These are phyloP conservation scores for Drosophila albomicans DNA, from an alignment of 1,140 invertebrate genomes.

Conservation along the genomic window DNA sequence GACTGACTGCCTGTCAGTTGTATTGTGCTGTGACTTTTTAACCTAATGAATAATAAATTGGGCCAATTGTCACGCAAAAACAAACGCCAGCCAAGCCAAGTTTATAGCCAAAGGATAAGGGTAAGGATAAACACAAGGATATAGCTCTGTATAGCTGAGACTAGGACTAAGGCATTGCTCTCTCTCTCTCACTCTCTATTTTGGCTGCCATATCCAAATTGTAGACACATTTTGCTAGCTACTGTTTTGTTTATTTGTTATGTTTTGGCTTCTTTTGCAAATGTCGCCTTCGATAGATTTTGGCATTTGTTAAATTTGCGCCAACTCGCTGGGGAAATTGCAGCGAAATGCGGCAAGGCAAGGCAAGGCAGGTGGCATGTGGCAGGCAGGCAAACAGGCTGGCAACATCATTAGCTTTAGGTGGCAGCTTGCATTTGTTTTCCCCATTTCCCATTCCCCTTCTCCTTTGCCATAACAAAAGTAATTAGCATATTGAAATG, in stretches of 20 bases:
- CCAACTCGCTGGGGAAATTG: constrained; percentile 74
- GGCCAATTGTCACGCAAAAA: constrained; percentile 81
- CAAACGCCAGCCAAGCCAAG: constrained; percentile 31
- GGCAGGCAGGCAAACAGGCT: too few relatives aligned
- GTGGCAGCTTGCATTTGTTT: constrained; percentile 54
- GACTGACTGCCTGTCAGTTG: constrained; percentile 81
- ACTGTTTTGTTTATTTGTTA: constrained; percentile 3
- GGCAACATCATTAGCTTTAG: constrained; percentile 64
- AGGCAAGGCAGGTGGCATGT: constrained; percentile 14
- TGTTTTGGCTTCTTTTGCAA: constrained; percentile 37
- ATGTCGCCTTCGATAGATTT: constrained; percentile 76
- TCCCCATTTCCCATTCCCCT: not conserved
- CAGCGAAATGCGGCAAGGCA: constrained; percentile 39
- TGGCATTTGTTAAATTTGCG: constrained; percentile 75
- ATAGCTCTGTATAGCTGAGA: not conserved
- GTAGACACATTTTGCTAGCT: constrained; percentile 65
- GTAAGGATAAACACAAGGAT: constrained; percentile 3
- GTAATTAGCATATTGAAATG: constrained; percentile 81
- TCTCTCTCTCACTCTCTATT: too few relatives aligned
- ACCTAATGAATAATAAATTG: constrained; percentile 83
- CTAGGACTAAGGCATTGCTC: constrained; percentile 23
- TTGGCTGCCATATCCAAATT: constrained; percentile 59
- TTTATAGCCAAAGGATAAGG: constrained; percentile 10
- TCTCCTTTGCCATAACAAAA: constrained; percentile 26
- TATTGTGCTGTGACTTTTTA: constrained; percentile 78